Evolutionary conservation across 2,888 invertebrate genomes (phyloP).

Genomic region (Salpingus planirostris): DNA sequence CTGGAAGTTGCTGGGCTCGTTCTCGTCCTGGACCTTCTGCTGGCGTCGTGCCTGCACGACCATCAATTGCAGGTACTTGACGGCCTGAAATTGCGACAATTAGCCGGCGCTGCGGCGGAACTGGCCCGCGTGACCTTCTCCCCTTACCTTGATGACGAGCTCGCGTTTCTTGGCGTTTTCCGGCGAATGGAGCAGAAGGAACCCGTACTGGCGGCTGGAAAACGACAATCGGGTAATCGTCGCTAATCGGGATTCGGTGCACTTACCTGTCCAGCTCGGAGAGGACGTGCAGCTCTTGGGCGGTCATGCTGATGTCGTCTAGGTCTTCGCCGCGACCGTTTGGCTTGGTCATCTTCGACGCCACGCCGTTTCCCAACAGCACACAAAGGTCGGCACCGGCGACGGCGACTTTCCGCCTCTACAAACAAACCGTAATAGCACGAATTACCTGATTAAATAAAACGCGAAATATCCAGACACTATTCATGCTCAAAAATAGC

Average conservation of each 20-base stretch:
- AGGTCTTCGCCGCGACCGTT: slow-evolving; percentile 25
- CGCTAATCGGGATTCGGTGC: too few relatives aligned
- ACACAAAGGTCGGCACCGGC: too few relatives aligned
- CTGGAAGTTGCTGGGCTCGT: slow-evolving; percentile 32
- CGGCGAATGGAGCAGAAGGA: slow-evolving; percentile 68
- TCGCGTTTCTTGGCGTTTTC: slow-evolving; percentile 76
- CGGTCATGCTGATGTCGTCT: slow-evolving; percentile 48
- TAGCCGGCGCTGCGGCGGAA: slow-evolving; percentile 1
- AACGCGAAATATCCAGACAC: too few relatives aligned
- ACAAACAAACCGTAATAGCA: too few relatives aligned
- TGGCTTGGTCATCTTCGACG: slow-evolving; percentile 35
- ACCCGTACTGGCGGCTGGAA: slow-evolving; percentile 82
- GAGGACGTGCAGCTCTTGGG: slow-evolving; percentile 75
- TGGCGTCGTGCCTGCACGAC: slow-evolving; percentile 67
- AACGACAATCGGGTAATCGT: too few relatives aligned
- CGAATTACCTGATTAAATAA: too few relatives aligned
- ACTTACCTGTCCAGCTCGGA: slow-evolving; percentile 78
- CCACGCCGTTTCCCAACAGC: too few relatives aligned
- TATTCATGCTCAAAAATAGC: too few relatives aligned
- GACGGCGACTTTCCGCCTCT: too few relatives aligned
- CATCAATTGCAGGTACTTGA: slow-evolving; percentile 78
- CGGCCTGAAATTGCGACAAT: slow-evolving; percentile 49
- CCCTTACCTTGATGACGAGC: slow-evolving; percentile 62
- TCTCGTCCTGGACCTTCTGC: slow-evolving; percentile 40
- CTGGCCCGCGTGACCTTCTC: neutral